Conservation (phyloP, 2,797 vertebrate species). For the Urocyon cinereoargenteus region DNA sequence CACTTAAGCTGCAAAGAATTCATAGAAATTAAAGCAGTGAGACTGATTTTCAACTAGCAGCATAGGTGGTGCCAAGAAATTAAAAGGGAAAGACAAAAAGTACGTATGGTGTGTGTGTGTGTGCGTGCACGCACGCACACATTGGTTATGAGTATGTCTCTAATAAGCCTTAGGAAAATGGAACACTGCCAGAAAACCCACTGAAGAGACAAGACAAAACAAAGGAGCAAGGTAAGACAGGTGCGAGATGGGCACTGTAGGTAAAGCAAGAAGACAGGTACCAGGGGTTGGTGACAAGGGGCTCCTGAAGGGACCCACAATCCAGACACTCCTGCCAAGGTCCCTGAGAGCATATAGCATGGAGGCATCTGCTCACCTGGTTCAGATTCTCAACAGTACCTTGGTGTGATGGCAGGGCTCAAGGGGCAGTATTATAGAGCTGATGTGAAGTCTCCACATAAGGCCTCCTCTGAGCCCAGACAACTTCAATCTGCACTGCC, state of each 20-base stretch:
- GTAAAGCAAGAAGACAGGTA: background rate
- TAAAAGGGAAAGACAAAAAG: background rate
- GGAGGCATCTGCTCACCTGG: background rate
- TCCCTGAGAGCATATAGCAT: background rate
- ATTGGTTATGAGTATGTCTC: background rate
- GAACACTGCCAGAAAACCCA: background rate
- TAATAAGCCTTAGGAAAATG: background rate
- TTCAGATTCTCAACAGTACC: background rate
- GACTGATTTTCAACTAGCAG: background rate
- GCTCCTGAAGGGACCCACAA: accelerated
- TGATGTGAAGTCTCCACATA: background rate
- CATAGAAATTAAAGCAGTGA: background rate
- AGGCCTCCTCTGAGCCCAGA: background rate
- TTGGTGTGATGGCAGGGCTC: background rate
- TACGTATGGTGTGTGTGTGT: too few species aligned
- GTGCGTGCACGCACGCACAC: too few species aligned
- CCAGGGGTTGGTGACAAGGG: background rate
- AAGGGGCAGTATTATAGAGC: background rate
- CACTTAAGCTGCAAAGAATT: background rate
- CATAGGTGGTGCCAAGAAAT: background rate
- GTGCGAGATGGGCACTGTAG: accelerated
- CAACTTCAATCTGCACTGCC: background rate
- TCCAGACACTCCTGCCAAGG: background rate
- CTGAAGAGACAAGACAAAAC: background rate
- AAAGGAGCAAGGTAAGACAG: too few species aligned